Conservation (phyloP, 2,888 invertebrate species). For the Nipponacmea schrenckii region DNA sequence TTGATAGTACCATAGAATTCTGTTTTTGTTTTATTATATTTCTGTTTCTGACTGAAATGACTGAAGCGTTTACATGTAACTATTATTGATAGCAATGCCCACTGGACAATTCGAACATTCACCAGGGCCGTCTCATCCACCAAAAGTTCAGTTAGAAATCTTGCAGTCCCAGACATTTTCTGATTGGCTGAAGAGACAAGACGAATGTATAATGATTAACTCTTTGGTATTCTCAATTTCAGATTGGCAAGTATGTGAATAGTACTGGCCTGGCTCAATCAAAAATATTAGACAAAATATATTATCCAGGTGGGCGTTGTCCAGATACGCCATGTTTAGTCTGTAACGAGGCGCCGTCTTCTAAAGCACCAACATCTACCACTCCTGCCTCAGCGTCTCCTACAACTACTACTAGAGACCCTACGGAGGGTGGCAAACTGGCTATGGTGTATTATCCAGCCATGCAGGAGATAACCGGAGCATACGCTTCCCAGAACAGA, state of each 20-base stretch:
- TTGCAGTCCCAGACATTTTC: no score
- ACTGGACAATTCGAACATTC: no score
- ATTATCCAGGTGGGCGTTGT: conserved; percentile 26
- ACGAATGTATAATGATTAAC: no score
- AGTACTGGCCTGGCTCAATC: not conserved
- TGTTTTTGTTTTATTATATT: no score
- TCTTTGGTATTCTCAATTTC: no score
- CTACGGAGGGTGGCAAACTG: conserved; percentile 30
- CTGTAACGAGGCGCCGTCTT: conserved; percentile 37
- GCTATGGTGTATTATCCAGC: conserved; percentile 36
- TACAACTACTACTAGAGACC: conserved; percentile 28
- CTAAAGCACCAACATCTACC: conserved; percentile 21
- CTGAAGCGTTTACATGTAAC: no score
- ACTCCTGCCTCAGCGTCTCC: conserved; percentile 25
- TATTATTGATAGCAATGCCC: no score
- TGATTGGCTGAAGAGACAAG: no score
- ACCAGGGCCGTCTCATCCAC: no score
- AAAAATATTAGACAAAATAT: conserved; percentile 8
- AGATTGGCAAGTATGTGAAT: conserved; percentile 14
- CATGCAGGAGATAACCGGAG: conserved; percentile 50
- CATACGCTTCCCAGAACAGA: conserved; percentile 26
- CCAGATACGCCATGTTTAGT: conserved; percentile 35
- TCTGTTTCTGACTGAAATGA: no score
- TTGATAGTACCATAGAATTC: no score
- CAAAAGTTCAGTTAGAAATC: no score